Evolutionary conservation across 1,140 invertebrate genomes (phyloP), one percentile per base, ranked within the genome.

Genomic region (Listronotus oregonensis): DNA sequence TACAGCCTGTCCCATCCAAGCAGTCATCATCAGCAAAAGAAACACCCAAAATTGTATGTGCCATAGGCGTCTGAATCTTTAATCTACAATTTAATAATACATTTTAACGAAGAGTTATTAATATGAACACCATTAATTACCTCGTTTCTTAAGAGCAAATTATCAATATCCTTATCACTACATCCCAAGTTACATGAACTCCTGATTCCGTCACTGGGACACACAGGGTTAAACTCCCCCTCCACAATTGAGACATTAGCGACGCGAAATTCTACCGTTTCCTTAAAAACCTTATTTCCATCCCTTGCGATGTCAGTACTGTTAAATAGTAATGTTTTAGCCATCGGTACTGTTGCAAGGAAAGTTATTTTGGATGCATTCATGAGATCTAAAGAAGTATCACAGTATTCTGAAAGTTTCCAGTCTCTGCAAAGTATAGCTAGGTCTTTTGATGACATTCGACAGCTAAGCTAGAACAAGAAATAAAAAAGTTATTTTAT

Each of bases 1-100:
- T 18, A 93, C 86, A 1, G 91, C 89, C 84, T 93, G 91, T n/a
- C 89, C 87, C 14, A 90, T 78, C 91, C 91, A 94, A 56, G 86
- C 89, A 4, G 89, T 69, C 32, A 90, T 84, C 69, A 92, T 83
- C 31, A 91, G 79, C 15, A 83, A 68, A 59, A 91, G 82, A 71
- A 92, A 90, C 63, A 87, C 71, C 84, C 89, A 89, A 72, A 91
- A 92, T 67, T 89, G 64, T 84, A 84, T 6, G 80, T 80, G 6
- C 73, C 73, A 49, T 82, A 74, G 2, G 78, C 78, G 17, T 77
- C 68, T 7, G 71, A 46, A 34, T 80, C 81, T 5, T 9, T 18
- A 18, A 66, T 61, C 51, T 61, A n/a, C 27, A 54, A 59, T 34
- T 17, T 31, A 55, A 39, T 37, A 55, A n/a, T n/a, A n/a, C 37